Base-by-base conservation (phyloP, 2,797 vertebrate genomes). In the Pogoniulus pusillus region DNA sequence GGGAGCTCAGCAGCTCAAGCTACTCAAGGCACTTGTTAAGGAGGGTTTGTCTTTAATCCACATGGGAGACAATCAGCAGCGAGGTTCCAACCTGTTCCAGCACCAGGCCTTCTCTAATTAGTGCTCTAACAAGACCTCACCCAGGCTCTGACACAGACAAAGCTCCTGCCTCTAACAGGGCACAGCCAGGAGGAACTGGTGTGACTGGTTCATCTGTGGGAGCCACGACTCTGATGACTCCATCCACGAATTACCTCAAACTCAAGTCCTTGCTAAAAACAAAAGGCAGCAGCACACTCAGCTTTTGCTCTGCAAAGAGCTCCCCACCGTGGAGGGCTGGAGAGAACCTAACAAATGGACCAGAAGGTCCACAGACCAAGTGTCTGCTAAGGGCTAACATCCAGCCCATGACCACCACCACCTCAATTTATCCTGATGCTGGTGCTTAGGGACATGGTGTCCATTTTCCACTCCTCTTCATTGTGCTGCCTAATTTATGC, bases 61-160 rank as follows among this genome's bases (percentile, higher is more conserved):
- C 97, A 70, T 80, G 98, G 98, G 98, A 98, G 91, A 97, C 98
- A 98, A 99, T 99, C 98, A 98, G 96, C 92, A 96, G 96, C 82
- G 57, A 96, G 41, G 6, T 24, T 66, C 89, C 91, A 93, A 65
- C 86, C 88, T 87, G 93, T 87, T 96, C 90, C 66, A 89, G 85
- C 39, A 26, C 7, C 8, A 96, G 75, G 86, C 73, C 89, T 91
- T 83, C 89, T 95, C 94, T 98, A 98, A 98, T 98, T 98, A 93
- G 60, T 37, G 45, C 63, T 66, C 14, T 89, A 94, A 95, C 26
- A 37, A 91, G 85, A 63, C 47, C 23, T 45, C 57, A 29, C 12
- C 53, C 22, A 0, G 27, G 53, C 47, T 5, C 34, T 54, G 70
- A 5, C 64, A 59, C 54, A 9, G 35, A 75, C 62, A 87, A 62